Conservation (phyloP, 2,888 invertebrate genomes). For the Anarsia innoxiella region DNA sequence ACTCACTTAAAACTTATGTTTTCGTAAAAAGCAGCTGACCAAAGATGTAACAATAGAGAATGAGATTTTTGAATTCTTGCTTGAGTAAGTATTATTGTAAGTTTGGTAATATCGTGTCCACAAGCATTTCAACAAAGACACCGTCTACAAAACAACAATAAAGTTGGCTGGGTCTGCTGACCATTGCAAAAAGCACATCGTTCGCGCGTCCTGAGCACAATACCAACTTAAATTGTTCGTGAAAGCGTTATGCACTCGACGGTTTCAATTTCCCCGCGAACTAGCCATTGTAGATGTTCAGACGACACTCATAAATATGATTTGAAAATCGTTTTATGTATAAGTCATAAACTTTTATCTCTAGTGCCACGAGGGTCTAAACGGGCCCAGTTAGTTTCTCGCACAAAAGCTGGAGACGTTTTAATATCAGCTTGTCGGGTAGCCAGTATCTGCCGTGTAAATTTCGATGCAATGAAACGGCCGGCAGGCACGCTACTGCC, state of each 20-base stretch:
- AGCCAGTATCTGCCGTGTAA: constrained; percentile 59
- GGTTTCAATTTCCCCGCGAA: constrained; percentile 71
- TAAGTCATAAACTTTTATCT: constrained; percentile 74
- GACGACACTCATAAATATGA: constrained; percentile 69
- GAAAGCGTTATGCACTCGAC: constrained; percentile 65
- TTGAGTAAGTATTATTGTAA: no score
- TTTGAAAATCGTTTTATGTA: constrained; percentile 74
- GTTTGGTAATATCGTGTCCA: constrained; percentile 28
- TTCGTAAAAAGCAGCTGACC: no score
- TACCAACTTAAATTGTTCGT: constrained; percentile 71
- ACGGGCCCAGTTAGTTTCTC: constrained; percentile 61
- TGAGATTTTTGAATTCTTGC: no score
- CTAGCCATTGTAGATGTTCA: constrained; percentile 66
- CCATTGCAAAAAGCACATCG: constrained; percentile 59
- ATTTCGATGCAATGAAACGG: constrained; percentile 58
- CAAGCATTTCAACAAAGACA: constrained; percentile 45
- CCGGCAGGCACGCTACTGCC: constrained; percentile 63
- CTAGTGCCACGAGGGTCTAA: constrained; percentile 45
- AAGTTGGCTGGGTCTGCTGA: constrained; percentile 54
- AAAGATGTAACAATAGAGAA: no score
- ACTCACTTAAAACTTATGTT: no score
- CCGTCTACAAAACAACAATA: constrained; percentile 49
- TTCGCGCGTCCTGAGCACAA: constrained; percentile 53
- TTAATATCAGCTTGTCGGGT: constrained; percentile 64
- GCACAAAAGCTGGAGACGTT: constrained; percentile 69